Evolutionary conservation across 2,888 invertebrate species (phyloP).

Genomic region (Aricia artaxerxes): DNA sequence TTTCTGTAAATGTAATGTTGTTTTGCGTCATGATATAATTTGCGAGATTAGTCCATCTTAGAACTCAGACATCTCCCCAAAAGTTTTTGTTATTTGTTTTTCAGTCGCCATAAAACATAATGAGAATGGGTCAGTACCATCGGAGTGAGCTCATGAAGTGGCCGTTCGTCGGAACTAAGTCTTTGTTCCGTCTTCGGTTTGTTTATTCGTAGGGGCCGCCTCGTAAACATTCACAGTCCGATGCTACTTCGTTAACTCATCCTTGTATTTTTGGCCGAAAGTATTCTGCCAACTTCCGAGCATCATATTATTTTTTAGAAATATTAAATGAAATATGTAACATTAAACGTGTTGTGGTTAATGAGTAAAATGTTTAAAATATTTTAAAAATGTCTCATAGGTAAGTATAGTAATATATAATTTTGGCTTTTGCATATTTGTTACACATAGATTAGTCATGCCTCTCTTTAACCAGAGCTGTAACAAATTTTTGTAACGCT

Average conservation of each 20-base stretch:
- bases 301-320: neutral
- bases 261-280: neutral
- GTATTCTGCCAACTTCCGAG: neutral
- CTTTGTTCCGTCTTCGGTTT: constrained; percentile 63
- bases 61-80: constrained; percentile 31
- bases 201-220: constrained; percentile 71
- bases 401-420: neutral
- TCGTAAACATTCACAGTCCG: constrained; percentile 73
- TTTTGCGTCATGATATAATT: neutral
- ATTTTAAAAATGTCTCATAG: neutral
- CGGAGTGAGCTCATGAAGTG: constrained; percentile 32
- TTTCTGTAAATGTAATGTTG: neutral
- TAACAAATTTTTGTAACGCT: neutral
- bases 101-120: constrained; percentile 62
- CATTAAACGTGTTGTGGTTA: neutral
- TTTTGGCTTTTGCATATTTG: neutral
- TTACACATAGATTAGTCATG: neutral
- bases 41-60: neutral
- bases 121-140: constrained; percentile 44
- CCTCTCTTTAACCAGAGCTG: neutral
- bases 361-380: too few relatives aligned
- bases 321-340: neutral
- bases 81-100: constrained; percentile 53
- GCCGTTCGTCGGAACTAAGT: constrained; percentile 63
- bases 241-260: constrained; percentile 61